A percentile compares a stretch with the other conserved stretches of the same genome.
Evolutionary conservation across 2,888 invertebrate species (phyloP).

Genomic region (Salticus scenicus): DNA sequence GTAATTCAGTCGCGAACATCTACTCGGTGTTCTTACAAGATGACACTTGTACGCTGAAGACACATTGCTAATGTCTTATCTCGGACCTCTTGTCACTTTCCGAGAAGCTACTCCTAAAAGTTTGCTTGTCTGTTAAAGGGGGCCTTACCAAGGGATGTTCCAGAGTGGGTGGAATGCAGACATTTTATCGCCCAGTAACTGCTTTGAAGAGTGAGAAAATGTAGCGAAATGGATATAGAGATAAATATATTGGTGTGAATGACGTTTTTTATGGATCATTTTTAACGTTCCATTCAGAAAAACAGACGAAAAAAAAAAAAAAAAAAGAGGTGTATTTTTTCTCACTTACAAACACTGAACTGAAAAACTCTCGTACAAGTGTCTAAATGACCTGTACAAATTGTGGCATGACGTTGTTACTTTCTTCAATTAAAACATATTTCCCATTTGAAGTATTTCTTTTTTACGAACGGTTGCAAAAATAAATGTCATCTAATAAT

Average conservation of each 20-base stretch:
- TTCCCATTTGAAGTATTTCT: no score
- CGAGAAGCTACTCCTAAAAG: slow-evolving; percentile 12
- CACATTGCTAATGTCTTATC: slow-evolving; percentile 38
- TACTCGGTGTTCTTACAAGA: background rate
- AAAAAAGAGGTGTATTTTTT: no score
- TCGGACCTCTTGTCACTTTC: slow-evolving; percentile 28
- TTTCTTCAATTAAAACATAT: no score
- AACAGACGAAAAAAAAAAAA: no score
- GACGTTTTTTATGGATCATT: background rate
- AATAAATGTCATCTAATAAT: no score
- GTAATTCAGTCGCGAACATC: background rate
- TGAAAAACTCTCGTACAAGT: no score
- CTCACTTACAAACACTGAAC: no score
- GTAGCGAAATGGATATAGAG: slow-evolving; percentile 31
- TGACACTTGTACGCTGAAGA: slow-evolving; percentile 31
- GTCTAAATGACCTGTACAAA: no score
- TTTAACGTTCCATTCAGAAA: background rate
- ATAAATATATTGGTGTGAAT: slow-evolving; percentile 13
- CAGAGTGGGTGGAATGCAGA: slow-evolving; percentile 27
- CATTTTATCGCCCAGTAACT: slow-evolving; percentile 51
- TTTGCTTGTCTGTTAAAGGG: background rate
- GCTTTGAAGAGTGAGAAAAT: slow-evolving; percentile 43
- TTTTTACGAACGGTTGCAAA: no score
- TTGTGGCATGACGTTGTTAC: no score
- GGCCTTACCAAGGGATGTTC: background rate